These are phyloP conservation scores for Lagodon rhomboides DNA, from an alignment of 2,797 vertebrate species.

Conservation along the genomic window DNA sequence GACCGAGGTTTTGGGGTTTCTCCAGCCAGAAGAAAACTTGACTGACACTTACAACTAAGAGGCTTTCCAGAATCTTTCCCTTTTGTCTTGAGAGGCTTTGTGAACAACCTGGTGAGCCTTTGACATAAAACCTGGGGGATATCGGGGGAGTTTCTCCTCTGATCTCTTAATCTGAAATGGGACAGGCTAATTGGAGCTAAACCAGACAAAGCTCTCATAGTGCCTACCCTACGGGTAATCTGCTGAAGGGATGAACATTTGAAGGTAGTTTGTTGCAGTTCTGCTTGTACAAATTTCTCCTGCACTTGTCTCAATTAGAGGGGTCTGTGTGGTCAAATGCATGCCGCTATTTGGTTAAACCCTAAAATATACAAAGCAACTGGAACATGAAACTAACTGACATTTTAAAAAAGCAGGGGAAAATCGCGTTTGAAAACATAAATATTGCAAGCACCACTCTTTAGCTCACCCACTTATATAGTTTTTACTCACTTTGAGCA, in stretches of 20 bases:
- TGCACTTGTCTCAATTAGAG: not conserved
- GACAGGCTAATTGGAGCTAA: conserved; percentile 60
- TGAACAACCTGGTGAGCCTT: conserved; percentile 29
- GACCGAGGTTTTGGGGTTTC: not conserved
- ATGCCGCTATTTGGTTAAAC: not conserved
- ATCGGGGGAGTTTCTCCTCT: conserved; percentile 40
- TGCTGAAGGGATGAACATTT: conserved; percentile 28
- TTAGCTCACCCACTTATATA: not conserved
- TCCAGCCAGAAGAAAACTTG: not conserved
- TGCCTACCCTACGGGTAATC: conserved; percentile 42
- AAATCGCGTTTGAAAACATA: not conserved
- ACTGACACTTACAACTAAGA: conserved; percentile 24
- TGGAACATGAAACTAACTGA: too few relatives aligned
- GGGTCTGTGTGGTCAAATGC: not conserved
- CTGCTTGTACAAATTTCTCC: not conserved
- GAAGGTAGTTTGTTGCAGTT: conserved; percentile 41
- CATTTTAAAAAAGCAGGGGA: not conserved
- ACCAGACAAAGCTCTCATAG: conserved; percentile 53
- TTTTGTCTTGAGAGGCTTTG: conserved; percentile 33
- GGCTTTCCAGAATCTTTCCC: conserved; percentile 28
- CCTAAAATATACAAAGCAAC: not conserved
- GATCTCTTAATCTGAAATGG: conserved; percentile 64
- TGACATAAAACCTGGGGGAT: conserved; percentile 47
- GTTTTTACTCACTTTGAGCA: conserved; percentile 9
- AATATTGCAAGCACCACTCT: not conserved